A percentile compares a stretch with the other conserved stretches of the same genome.
Evolutionary conservation across 1,140 invertebrate species (phyloP).

Genomic region (Platorchestia sp.): DNA sequence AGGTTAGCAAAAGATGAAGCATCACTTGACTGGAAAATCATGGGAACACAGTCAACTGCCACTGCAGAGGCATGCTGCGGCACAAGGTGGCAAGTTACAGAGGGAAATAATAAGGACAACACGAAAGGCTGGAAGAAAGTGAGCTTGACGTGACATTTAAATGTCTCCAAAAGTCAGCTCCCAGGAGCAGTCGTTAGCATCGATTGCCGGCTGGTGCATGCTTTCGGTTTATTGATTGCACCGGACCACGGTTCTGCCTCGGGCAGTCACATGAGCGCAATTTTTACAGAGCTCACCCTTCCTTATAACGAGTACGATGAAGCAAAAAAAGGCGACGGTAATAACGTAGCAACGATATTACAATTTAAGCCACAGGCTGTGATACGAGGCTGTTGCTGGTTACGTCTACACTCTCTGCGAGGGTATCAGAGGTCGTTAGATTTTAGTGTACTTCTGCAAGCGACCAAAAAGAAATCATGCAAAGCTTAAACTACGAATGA

Average conservation of each 20-base stretch:
- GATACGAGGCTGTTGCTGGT: too few relatives aligned
- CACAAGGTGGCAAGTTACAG: neutral
- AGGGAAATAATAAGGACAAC: neutral
- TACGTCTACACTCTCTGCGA: too few relatives aligned
- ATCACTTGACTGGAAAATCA: too few relatives aligned
- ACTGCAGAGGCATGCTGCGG: neutral
- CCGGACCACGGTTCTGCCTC: neutral
- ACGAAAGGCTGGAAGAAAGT: neutral
- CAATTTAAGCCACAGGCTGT: neutral
- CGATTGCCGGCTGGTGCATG: neutral
- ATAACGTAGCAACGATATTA: neutral
- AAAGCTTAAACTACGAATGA: too few relatives aligned
- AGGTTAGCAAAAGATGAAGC: too few relatives aligned
- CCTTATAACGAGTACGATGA: neutral
- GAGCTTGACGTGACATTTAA: neutral
- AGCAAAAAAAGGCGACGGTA: neutral
- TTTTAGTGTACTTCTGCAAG: too few relatives aligned
- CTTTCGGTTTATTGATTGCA: neutral
- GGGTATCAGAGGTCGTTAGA: too few relatives aligned
- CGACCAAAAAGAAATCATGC: too few relatives aligned
- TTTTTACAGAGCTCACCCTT: neutral
- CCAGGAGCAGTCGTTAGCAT: neutral
- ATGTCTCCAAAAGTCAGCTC: neutral
- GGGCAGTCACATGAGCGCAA: neutral
- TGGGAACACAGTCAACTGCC: neutral